Percentiles rank a stretch among this genome's conserved stretches.
Evolutionary conservation across 2,797 vertebrate species (phyloP).

Genomic region (Peromyscus aztecus): DNA sequence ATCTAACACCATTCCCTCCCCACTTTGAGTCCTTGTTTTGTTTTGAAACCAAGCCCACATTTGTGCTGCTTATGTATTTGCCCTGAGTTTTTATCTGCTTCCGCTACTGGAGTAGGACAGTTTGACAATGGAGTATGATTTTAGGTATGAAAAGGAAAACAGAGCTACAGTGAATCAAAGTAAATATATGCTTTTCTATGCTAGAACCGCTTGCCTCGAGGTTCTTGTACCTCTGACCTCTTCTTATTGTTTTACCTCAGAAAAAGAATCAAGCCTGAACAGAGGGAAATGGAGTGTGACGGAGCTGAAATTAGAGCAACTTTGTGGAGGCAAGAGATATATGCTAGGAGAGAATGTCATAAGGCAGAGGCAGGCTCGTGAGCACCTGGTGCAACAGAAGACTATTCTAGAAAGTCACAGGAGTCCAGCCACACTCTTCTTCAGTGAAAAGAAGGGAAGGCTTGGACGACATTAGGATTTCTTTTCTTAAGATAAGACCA

Average conservation of each 20-base stretch:
- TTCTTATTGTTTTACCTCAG: constrained; percentile 13
- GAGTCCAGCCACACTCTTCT: not conserved
- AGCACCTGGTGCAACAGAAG: not conserved
- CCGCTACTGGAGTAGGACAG: not conserved
- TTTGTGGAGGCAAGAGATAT: not conserved
- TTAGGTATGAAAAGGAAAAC: not conserved
- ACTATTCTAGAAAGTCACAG: not conserved
- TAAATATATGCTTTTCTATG: not conserved
- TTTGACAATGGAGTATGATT: constrained; percentile 1
- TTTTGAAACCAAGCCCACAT: not conserved
- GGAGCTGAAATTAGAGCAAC: not conserved
- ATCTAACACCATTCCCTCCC: not conserved
- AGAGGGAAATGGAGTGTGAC: constrained; percentile 44
- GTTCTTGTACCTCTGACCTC: constrained; percentile 36
- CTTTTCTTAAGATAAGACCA: not conserved
- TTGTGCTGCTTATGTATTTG: not conserved
- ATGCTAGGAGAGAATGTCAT: not conserved
- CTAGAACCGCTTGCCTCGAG: not conserved
- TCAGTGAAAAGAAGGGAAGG: not conserved
- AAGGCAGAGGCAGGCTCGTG: not conserved
- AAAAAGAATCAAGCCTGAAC: constrained; percentile 25
- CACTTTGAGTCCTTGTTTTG: not conserved
- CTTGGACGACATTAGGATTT: not conserved
- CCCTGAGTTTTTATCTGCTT: constrained; percentile 53
- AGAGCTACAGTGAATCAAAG: constrained; percentile 19